These are phyloP conservation scores for Petrolisthes cinctipes DNA, from an alignment of 2,888 invertebrate species.

Conservation along the genomic window DNA sequence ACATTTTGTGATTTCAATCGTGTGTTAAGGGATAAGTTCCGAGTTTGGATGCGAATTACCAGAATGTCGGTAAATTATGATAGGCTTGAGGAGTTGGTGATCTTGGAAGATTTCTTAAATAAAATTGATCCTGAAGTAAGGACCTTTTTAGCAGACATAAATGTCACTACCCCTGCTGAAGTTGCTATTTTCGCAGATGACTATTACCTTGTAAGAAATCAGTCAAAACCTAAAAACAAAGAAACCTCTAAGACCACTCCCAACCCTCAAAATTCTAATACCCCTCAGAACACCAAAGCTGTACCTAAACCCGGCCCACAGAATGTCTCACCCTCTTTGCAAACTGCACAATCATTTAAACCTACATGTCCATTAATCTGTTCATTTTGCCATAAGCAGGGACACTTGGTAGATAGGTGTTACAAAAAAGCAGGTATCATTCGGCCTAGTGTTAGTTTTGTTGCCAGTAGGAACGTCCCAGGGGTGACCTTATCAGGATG, in stretches of 20 bases:
- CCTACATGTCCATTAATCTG: too few relatives aligned
- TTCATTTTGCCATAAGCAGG: neutral
- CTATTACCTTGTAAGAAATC: neutral
- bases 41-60: neutral
- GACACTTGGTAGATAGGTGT: neutral
- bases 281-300: too few relatives aligned
- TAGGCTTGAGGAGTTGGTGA: neutral
- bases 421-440: neutral
- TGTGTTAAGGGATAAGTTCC: neutral
- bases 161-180: neutral
- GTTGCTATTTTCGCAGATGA: neutral
- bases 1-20: too few relatives aligned
- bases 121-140: too few relatives aligned
- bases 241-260: neutral
- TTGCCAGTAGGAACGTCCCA: neutral
- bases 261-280: too few relatives aligned
- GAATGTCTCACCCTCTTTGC: too few relatives aligned
- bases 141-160: too few relatives aligned
- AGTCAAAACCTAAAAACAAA: too few relatives aligned
- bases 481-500: neutral
- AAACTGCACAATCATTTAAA: too few relatives aligned
- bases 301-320: too few relatives aligned
- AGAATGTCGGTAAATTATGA: neutral
- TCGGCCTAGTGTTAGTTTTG: neutral
- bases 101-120: constrained; percentile 2